A percentile compares a stretch with the other conserved stretches of the same genome.
phyloP scores from a whole-genome alignment of 2,888 invertebrate genomes.

The Erebia aethiops region DNA sequence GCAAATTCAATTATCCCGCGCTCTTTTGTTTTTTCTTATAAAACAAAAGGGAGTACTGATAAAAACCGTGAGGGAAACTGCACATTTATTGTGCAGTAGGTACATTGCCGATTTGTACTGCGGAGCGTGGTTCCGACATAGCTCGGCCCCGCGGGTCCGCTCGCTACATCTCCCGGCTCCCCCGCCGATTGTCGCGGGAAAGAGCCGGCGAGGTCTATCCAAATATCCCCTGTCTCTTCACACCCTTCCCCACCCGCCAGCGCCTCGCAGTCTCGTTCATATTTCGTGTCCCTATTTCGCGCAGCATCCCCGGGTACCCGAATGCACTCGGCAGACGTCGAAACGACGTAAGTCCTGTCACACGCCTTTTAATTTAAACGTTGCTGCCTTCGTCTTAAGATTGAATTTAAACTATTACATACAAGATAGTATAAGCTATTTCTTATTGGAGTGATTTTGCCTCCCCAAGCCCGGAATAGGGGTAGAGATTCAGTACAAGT shows the following conservation, averaged over 20 bases:
- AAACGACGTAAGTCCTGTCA: constrained; percentile 55
- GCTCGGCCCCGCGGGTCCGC: constrained; percentile 60
- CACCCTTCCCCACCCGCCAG: constrained; percentile 71
- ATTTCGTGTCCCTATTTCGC: constrained; percentile 83
- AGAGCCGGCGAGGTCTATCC: constrained; percentile 78
- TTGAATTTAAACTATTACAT: constrained; percentile 40
- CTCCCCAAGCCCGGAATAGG: constrained; percentile 79
- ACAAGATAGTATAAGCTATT: constrained; percentile 49
- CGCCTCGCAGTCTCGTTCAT: constrained; percentile 84
- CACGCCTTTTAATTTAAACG: constrained; percentile 44
- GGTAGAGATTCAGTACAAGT: constrained; percentile 83
- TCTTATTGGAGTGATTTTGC: constrained; percentile 49
- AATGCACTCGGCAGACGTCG: constrained; percentile 78
- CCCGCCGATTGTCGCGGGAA: constrained; percentile 59
- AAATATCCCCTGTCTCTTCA: constrained; percentile 79
- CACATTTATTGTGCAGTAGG: constrained; percentile 74
- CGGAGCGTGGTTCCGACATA: constrained; percentile 77
- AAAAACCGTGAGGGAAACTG: constrained; percentile 72
- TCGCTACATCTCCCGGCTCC: constrained; percentile 39
- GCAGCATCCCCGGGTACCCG: constrained; percentile 83
- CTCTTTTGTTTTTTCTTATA: constrained; percentile 67
- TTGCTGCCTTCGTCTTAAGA: constrained; percentile 41
- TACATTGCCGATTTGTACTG: constrained; percentile 76
- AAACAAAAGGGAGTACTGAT: constrained; percentile 55
- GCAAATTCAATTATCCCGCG: constrained; percentile 74